Percentiles rank a stretch among this genome's conserved stretches.
phyloP scores from a whole-genome alignment of 1,140 invertebrate genomes.

The Drosophila teissieri region DNA sequence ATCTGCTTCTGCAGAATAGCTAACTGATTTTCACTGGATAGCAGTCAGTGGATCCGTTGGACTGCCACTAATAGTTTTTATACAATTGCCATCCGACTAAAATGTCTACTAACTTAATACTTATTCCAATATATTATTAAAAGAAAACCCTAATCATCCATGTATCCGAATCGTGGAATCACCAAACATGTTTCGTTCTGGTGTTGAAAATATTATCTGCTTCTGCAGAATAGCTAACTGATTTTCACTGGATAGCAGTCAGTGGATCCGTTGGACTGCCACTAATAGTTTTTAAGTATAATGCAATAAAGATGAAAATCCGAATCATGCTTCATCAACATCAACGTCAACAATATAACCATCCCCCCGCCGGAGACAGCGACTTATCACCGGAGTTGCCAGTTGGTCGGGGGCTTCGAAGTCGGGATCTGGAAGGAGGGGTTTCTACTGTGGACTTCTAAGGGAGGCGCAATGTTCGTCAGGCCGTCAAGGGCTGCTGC shows the following conservation, averaged over 20 bases:
- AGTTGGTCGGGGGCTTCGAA: not conserved
- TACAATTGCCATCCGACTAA: too few relatives aligned
- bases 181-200: too few relatives aligned
- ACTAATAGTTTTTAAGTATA: constrained; percentile 83
- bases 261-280: constrained; percentile 23
- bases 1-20: not conserved
- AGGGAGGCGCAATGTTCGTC: constrained; percentile 22
- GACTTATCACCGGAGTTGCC: constrained; percentile 34
- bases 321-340: constrained; percentile 83
- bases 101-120: too few relatives aligned
- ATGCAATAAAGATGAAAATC: constrained; percentile 83
- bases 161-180: too few relatives aligned
- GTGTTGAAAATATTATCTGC: not conserved
- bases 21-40: not conserved
- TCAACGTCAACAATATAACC: constrained; percentile 83
- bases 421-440: not conserved
- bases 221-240: not conserved
- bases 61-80: constrained; percentile 78
- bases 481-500: constrained; percentile 66
- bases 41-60: constrained; percentile 6
- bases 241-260: not conserved
- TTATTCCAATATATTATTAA: too few relatives aligned
- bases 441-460: not conserved
- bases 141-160: too few relatives aligned
- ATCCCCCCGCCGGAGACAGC: constrained; percentile 50